Base-by-base conservation (phyloP, 1,140 invertebrate genomes). In the Riptortus pedestris region DNA sequence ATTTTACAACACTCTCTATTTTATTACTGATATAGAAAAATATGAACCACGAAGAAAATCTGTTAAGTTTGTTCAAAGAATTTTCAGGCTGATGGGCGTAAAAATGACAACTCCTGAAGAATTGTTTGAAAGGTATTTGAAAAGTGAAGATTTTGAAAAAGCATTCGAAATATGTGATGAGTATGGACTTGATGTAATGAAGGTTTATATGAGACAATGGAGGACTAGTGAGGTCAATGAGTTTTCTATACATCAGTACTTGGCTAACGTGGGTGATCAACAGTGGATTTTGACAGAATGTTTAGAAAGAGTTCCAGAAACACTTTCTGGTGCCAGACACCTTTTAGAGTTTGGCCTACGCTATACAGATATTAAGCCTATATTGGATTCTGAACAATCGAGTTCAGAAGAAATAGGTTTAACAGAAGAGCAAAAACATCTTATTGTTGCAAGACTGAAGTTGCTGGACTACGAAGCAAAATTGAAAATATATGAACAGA, bases 21-120 rank as follows among this genome's bases (percentile, higher is more conserved):
- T 55, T 24, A 9, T 55, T 24, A 55, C 51, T 7, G 51, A 55
- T 22, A 18, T 55, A 4, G 51, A 55, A 55, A 22, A 26, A 26
- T 55, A 55, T 27, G 51, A 55, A 26, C 51, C 51, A 1, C 22
- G 26, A 24, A 55, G 20, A 24, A 55, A 55, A 14, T 55, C 51
- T 24, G 26, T 55, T 22, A 55, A 55, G 26, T 24, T 55, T 55
- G 51, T 55, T 9, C 51, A 55, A 12, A 2, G 24, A 24, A 55
- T 26, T 2, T 55, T 24, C 22, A 2, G 51, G 12, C 51, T 55
- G 22, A 24, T 55, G 24, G 51, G 51, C 26, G 51, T 55, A 4
- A 55, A 55, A 55, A 55, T 55, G 51, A 55, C 51, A 11, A 55
- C 51, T 24, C 51, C 51, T 11, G 51, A 55, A 26, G 51, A 55